Percentiles rank a stretch among this genome's conserved stretches.
These are phyloP conservation scores for Eubasilissa splendida DNA, from an alignment of 2,888 invertebrate species.

Conservation along the genomic window DNA sequence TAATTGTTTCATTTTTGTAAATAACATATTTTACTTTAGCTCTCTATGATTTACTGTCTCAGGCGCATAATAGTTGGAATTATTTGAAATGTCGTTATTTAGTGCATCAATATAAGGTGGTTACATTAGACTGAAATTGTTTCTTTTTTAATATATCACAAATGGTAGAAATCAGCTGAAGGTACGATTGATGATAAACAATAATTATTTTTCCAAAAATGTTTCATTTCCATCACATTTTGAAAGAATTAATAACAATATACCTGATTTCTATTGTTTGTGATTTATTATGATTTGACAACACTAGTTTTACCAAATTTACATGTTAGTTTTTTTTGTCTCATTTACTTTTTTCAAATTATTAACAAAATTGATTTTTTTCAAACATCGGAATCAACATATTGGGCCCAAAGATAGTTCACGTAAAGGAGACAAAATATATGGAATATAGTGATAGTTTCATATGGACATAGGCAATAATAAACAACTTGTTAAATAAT, in stretches of 20 bases:
- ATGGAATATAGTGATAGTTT: background rate
- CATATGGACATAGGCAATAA: background rate
- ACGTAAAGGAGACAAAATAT: constrained; percentile 32
- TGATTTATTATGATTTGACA: constrained; percentile 2
- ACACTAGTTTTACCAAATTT: constrained; percentile 21
- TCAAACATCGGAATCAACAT: background rate
- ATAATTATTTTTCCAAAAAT: background rate
- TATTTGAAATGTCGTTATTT: constrained; percentile 49
- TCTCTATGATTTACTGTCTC: constrained; percentile 44
- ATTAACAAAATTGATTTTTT: background rate
- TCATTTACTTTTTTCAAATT: constrained; percentile 34
- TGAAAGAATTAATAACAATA: background rate
- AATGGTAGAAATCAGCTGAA: background rate
- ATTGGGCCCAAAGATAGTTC: background rate
- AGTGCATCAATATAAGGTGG: constrained; percentile 48
- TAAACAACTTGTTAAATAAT: background rate
- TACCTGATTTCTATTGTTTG: background rate
- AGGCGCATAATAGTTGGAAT: constrained; percentile 45
- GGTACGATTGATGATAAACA: too few relatives aligned
- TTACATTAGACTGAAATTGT: constrained; percentile 36
- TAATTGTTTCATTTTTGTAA: background rate
- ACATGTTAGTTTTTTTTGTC: constrained; percentile 35
- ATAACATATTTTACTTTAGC: background rate
- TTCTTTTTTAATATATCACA: constrained; percentile 34
- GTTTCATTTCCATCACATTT: background rate